Percentiles rank a stretch among this genome's conserved stretches.
Evolutionary conservation across 2,797 vertebrate species (phyloP).

Genomic region (Echiichthys vipera): DNA sequence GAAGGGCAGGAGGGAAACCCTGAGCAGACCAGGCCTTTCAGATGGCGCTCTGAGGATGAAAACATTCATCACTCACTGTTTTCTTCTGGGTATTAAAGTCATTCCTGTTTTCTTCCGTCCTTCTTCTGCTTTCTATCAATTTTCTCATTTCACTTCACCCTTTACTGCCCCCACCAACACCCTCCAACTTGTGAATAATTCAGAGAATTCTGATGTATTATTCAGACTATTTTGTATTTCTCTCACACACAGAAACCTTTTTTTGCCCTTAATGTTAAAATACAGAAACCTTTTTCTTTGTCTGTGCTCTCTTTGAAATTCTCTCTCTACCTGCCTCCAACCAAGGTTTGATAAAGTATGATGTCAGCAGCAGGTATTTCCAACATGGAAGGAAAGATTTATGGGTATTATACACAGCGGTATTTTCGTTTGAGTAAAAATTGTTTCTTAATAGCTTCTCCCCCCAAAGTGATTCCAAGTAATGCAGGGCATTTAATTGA

Average conservation of each 20-base stretch:
- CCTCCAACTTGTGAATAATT: conserved; percentile 66
- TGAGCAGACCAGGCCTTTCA: conserved; percentile 51
- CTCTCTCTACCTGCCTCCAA: conserved; percentile 3
- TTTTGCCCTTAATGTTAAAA: conserved; percentile 12
- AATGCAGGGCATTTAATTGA: not conserved
- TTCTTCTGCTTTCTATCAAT: conserved; percentile 41
- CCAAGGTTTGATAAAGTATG: conserved; percentile 4
- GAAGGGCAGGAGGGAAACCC: conserved; percentile 55
- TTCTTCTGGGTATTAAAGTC: conserved; percentile 53
- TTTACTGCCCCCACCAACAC: conserved; percentile 20
- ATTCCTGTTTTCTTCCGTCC: conserved; percentile 18
- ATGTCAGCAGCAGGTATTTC: conserved; percentile 34
- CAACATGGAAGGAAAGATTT: conserved; percentile 10
- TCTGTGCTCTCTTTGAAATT: conserved; percentile 2
- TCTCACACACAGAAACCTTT: not conserved
- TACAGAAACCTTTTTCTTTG: conserved; percentile 10
- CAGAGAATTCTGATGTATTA: conserved; percentile 62
- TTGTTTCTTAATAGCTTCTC: not conserved
- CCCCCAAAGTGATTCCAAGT: conserved; percentile 1
- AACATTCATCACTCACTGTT: conserved; percentile 56
- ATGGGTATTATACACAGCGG: conserved; percentile 10
- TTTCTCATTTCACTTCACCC: conserved; percentile 31
- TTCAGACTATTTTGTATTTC: conserved; percentile 63
- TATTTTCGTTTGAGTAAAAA: conserved; percentile 29
- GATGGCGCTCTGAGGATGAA: conserved; percentile 46